Evolutionary conservation across 1,140 invertebrate genomes (phyloP).

Genomic region (Platyscapa corneri): DNA sequence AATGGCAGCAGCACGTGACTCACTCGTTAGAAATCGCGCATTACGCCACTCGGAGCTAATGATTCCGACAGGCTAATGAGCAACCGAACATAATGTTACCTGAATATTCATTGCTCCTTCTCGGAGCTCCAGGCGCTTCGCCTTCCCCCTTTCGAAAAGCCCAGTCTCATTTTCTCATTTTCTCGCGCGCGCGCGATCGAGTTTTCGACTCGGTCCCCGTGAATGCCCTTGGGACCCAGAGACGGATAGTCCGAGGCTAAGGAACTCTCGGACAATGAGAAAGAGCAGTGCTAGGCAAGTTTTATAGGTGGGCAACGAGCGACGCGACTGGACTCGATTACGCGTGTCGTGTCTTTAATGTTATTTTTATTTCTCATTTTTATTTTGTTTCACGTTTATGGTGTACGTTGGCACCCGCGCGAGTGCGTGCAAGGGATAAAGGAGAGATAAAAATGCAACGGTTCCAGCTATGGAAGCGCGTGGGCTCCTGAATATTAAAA

Average conservation of each 20-base stretch:
- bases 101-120: background rate
- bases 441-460: background rate
- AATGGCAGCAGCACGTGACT: background rate
- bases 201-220: background rate
- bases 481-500: background rate
- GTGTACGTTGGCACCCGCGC: background rate
- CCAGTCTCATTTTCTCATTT: background rate
- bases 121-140: background rate
- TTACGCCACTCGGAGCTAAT: background rate
- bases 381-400: background rate
- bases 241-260: background rate
- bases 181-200: background rate
- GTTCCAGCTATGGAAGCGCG: too few relatives aligned
- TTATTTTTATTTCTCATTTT: too few relatives aligned
- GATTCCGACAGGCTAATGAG: background rate
- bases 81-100: background rate
- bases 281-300: background rate
- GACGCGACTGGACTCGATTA: background rate
- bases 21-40: conserved; percentile 8
- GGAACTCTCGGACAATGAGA: background rate
- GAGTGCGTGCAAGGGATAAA: too few relatives aligned
- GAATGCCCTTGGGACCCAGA: background rate
- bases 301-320: background rate
- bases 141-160: too few relatives aligned
- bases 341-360: too few relatives aligned